These are phyloP conservation scores for Archegozetes longisetosus DNA, from an alignment of 1,140 invertebrate genomes.

Conservation along the genomic window DNA sequence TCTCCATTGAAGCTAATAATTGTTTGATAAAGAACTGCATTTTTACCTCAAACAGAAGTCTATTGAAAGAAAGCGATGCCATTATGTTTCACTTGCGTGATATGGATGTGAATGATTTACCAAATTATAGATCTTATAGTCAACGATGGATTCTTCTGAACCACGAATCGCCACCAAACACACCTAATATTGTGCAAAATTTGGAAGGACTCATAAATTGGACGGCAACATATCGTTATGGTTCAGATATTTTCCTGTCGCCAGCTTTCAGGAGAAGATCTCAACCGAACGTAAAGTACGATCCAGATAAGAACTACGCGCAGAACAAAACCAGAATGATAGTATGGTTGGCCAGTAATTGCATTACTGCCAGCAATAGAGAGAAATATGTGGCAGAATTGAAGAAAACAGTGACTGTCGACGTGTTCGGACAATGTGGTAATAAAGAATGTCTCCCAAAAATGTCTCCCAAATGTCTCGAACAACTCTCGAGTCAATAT, in stretches of 20 bases:
- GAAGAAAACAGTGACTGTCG: constrained; percentile 23
- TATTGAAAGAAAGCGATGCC: constrained; percentile 14
- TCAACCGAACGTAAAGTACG: not conserved
- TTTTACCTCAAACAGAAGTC: constrained; percentile 16
- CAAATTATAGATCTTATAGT: constrained; percentile 18
- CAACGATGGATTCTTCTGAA: not conserved
- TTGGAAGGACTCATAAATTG: constrained; percentile 37
- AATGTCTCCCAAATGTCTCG: constrained; percentile 18
- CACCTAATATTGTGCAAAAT: not conserved
- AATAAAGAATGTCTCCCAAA: constrained; percentile 21
- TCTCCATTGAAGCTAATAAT: not conserved
- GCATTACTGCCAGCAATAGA: constrained; percentile 21
- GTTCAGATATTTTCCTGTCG: constrained; percentile 35
- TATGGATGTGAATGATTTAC: constrained; percentile 23
- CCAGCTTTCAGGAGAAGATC: constrained; percentile 12
- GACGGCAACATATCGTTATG: constrained; percentile 40
- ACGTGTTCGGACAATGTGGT: constrained; percentile 28
- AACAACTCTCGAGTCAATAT: constrained; percentile 21
- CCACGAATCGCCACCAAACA: not conserved
- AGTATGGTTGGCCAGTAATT: constrained; percentile 32
- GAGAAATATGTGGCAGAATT: constrained; percentile 24
- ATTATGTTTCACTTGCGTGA: constrained; percentile 20
- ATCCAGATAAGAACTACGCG: not conserved
- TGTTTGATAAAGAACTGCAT: constrained; percentile 10
- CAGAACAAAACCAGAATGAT: constrained; percentile 28